Percentiles rank a stretch among this genome's conserved stretches.
phyloP scores from a whole-genome alignment of 2,797 vertebrate genomes.

The Muscicapa comitata region DNA sequence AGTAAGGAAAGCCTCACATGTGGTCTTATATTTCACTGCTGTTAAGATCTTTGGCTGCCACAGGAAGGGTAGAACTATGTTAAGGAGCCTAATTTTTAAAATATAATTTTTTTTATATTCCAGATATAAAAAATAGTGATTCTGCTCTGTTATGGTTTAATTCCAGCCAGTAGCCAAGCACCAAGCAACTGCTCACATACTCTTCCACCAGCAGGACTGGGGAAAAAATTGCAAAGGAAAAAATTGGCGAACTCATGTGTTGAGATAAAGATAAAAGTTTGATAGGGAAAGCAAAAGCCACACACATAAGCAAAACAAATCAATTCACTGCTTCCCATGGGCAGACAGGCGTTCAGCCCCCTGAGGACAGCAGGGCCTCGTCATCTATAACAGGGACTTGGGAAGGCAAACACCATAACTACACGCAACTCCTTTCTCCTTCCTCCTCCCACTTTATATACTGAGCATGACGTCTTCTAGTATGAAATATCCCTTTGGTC shows the following conservation, averaged over 20 bases:
- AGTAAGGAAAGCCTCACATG: not conserved
- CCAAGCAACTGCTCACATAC: fast-evolving
- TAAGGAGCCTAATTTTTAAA: not conserved
- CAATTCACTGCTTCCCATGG: not conserved
- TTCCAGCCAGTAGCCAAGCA: not conserved
- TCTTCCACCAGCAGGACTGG: not conserved
- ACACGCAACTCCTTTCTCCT: not conserved
- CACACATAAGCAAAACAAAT: not conserved
- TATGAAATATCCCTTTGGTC: not conserved
- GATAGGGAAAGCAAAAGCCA: not conserved
- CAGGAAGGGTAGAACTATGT: not conserved
- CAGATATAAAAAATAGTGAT: not conserved
- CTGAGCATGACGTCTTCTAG: not conserved
- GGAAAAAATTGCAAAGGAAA: not conserved
- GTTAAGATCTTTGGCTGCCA: not conserved
- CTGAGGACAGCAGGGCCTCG: not conserved
- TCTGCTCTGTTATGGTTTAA: not conserved
- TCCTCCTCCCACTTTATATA: not conserved
- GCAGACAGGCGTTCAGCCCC: not conserved
- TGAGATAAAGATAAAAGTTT: not conserved
- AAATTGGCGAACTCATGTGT: not conserved
- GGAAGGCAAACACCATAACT: not conserved
- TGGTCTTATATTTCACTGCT: not conserved
- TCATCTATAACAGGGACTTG: fast-evolving
- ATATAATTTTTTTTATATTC: not conserved